Evolutionary conservation across 2,888 invertebrate genomes (phyloP).

Genomic region (Cheilosia impressa): DNA sequence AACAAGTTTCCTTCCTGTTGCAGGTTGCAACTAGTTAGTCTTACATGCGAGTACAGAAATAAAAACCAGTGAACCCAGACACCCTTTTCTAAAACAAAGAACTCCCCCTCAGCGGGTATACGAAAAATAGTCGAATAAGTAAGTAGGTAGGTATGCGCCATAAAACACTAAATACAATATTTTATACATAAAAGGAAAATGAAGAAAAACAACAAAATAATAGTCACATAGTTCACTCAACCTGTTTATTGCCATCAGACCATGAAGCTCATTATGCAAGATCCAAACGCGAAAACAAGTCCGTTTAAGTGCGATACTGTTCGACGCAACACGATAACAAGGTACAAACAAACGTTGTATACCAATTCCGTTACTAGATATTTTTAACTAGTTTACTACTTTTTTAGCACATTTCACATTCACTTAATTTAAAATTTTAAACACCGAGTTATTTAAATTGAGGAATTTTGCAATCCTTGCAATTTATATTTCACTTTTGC

Average conservation of each 20-base stretch:
- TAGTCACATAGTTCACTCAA: slow-evolving; percentile 62
- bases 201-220: slow-evolving; percentile 1
- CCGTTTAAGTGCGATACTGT: slow-evolving; percentile 13
- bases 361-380: slow-evolving; percentile 28
- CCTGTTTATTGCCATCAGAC: slow-evolving; percentile 65
- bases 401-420: background rate
- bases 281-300: slow-evolving; percentile 19
- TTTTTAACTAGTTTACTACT: background rate
- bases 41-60: background rate
- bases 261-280: slow-evolving; percentile 70
- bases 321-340: slow-evolving; percentile 6
- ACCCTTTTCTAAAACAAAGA: slow-evolving; percentile 35
- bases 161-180: background rate
- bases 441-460: background rate
- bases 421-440: background rate
- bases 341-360: background rate
- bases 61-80: slow-evolving; percentile 54
- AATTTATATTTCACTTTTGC: slow-evolving; percentile 11
- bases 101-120: slow-evolving; percentile 8
- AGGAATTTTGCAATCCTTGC: background rate
- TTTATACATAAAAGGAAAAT: slow-evolving; percentile 1
- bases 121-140: slow-evolving; percentile 10
- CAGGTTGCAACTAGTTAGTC: background rate
- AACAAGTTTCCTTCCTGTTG: slow-evolving; percentile 53
- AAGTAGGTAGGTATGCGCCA: background rate